A percentile compares a stretch with the other conserved stretches of the same genome.
These are phyloP conservation scores for Hoplostethus atlanticus DNA, from an alignment of 2,797 vertebrate genomes.

Conservation along the genomic window DNA sequence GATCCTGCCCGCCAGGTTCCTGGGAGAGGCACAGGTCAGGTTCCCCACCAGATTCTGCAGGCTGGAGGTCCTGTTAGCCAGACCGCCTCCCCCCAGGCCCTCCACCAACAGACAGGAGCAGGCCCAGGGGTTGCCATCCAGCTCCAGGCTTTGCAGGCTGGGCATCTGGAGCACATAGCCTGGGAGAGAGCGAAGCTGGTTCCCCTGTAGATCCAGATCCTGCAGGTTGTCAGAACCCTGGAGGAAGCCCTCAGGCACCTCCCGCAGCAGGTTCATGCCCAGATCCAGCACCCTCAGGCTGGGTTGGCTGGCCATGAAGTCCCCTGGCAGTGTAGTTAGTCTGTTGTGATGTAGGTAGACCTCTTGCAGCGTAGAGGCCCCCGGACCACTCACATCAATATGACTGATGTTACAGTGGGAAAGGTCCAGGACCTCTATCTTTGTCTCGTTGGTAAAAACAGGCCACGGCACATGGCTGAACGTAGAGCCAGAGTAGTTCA, in stretches of 20 bases:
- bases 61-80: constrained; percentile 57
- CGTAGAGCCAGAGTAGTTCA: constrained; percentile 88
- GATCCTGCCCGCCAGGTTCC: constrained; percentile 59
- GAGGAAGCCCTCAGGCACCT: constrained; percentile 86
- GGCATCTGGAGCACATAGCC: constrained; percentile 77
- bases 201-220: constrained; percentile 84
- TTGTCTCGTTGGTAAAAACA: constrained; percentile 70
- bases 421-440: constrained; percentile 85
- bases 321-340: constrained; percentile 81
- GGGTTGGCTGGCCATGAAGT: constrained; percentile 83
- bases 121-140: constrained; percentile 88
- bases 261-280: constrained; percentile 82
- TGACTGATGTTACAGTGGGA: constrained; percentile 84
- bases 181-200: constrained; percentile 82
- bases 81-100: constrained; percentile 63
- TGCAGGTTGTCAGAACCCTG: constrained; percentile 79
- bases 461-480: constrained; percentile 84
- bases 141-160: constrained; percentile 79
- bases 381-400: constrained; percentile 52
- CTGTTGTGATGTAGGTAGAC: constrained; percentile 86
- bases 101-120: constrained; percentile 87
- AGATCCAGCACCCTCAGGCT: constrained; percentile 85
- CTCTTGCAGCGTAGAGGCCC: constrained; percentile 67
- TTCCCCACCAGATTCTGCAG: constrained; percentile 70
- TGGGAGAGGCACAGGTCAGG: constrained; percentile 82